These are phyloP conservation scores for Rhinopithecus roxellana DNA, from an alignment of 2,113 vertebrate species.

Conservation along the genomic window DNA sequence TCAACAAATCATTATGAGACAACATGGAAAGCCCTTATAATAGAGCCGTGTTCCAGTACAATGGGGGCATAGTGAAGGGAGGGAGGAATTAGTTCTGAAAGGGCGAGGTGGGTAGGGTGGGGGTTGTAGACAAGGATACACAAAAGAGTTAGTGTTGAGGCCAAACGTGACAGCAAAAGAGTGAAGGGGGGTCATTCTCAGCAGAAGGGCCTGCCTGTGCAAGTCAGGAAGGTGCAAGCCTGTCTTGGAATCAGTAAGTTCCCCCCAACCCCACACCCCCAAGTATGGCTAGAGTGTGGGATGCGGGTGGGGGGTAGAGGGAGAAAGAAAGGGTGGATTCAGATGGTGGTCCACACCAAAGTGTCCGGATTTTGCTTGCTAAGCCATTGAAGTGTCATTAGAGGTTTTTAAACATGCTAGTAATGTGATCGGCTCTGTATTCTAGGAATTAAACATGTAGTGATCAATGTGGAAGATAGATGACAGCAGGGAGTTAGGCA, in stretches of 20 bases:
- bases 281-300: background rate
- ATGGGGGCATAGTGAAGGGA: background rate
- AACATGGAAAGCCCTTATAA: background rate
- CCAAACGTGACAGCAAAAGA: background rate
- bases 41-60: slow-evolving; percentile 7
- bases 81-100: background rate
- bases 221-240: background rate
- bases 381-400: background rate
- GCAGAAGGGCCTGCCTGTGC: background rate
- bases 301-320: rapidly evolving
- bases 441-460: background rate
- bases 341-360: background rate
- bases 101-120: slow-evolving; percentile 34
- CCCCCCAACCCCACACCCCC: background rate
- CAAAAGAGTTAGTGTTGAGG: slow-evolving; percentile 44
- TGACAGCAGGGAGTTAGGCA: background rate
- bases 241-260: background rate
- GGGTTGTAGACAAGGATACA: background rate
- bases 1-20: background rate
- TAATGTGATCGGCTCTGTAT: background rate
- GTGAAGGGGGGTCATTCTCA: background rate
- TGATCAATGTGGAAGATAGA: background rate
- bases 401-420: background rate
- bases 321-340: background rate
- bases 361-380: background rate